phyloP scores from a whole-genome alignment of 1,140 invertebrate genomes.

The Lerema accius region DNA sequence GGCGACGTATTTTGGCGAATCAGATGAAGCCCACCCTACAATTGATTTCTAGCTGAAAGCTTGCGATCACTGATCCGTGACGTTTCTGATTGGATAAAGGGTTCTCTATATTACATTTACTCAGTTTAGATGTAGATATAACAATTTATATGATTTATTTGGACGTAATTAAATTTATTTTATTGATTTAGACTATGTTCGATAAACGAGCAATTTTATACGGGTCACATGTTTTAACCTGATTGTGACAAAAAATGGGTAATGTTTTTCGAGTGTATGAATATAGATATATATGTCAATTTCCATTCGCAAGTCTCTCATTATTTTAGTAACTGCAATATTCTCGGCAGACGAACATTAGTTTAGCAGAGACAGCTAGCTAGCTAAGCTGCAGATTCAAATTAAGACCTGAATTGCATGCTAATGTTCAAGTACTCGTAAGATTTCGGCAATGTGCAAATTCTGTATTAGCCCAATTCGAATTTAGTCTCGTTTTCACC shows the following conservation, averaged over 20 bases:
- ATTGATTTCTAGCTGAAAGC: conserved; percentile 53
- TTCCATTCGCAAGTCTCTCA: no score
- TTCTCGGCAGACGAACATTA: background rate
- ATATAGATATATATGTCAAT: no score
- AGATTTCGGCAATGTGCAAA: background rate
- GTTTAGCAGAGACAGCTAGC: background rate
- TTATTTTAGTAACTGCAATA: background rate
- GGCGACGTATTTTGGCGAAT: conserved; percentile 19
- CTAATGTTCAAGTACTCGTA: background rate
- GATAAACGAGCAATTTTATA: no score
- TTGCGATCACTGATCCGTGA: conserved; percentile 49
- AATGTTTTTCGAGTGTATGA: no score
- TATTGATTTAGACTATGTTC: no score
- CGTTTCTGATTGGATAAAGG: conserved; percentile 62
- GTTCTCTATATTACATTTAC: conserved; percentile 47
- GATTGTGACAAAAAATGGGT: no score
- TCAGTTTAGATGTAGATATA: conserved; percentile 38
- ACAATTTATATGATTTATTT: background rate
- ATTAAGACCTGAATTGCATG: conserved; percentile 7
- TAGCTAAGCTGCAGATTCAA: conserved; percentile 1
- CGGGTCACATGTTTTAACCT: no score
- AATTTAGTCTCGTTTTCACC: conserved; percentile 39
- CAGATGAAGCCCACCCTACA: conserved; percentile 44
- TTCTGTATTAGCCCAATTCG: conserved; percentile 18
- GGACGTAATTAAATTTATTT: background rate